phyloP scores from a whole-genome alignment of 1,140 invertebrate species.

The Plectrocnemia conspersa region DNA sequence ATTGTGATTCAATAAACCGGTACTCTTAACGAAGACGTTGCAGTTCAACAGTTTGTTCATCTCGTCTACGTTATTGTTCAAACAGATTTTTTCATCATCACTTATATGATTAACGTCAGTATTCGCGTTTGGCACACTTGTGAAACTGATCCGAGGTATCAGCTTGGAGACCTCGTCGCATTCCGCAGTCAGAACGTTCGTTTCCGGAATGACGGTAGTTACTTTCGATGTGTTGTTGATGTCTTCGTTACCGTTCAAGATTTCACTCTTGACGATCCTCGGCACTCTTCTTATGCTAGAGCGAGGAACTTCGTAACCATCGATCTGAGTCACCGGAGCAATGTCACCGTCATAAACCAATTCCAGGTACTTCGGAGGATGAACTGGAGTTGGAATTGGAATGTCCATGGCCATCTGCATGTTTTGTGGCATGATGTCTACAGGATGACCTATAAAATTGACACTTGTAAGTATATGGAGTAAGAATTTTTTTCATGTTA shows the following conservation, averaged over 20 bases:
- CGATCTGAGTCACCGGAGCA: conserved; percentile 42
- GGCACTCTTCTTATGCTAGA: conserved; percentile 35
- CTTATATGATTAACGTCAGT: conserved; percentile 17
- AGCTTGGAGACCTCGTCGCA: conserved; percentile 1
- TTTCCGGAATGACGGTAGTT: too few species aligned
- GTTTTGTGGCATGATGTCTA: too few species aligned
- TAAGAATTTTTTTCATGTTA: not conserved
- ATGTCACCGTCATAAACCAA: conserved; percentile 50
- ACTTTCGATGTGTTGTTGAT: not conserved
- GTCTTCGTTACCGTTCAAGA: not conserved
- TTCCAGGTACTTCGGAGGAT: conserved; percentile 56
- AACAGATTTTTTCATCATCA: conserved; percentile 23
- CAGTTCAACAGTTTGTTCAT: conserved; percentile 25
- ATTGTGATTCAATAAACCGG: too few species aligned
- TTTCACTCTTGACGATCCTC: conserved; percentile 9
- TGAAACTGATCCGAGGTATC: conserved; percentile 13
- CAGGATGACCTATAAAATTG: conserved; percentile 11
- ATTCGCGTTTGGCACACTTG: conserved; percentile 9
- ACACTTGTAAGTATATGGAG: too few species aligned
- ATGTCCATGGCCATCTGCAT: not conserved
- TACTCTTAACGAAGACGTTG: conserved; percentile 10
- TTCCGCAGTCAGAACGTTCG: too few species aligned
- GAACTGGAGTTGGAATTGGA: conserved; percentile 38
- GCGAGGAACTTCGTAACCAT: conserved; percentile 58
- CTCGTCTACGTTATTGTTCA: conserved; percentile 4